Evolutionary conservation across 2,888 invertebrate species (phyloP).

Genomic region (Clostera curtula): DNA sequence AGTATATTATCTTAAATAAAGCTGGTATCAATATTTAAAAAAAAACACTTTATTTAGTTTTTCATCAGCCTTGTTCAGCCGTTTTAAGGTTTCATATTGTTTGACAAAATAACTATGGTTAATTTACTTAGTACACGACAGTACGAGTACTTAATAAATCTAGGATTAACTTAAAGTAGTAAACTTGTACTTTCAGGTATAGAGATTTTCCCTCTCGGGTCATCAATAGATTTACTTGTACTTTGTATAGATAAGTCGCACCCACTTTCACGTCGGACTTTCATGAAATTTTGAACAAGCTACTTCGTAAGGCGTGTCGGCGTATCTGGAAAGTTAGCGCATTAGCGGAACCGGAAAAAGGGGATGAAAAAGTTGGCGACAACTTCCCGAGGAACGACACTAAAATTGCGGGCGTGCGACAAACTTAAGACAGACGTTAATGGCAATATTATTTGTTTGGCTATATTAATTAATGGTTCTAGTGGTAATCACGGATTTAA

Average conservation of each 20-base stretch:
- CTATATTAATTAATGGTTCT: conserved; percentile 7
- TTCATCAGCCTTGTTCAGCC: too few species aligned
- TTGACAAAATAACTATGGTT: too few species aligned
- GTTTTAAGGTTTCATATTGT: too few species aligned
- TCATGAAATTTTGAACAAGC: conserved; percentile 38
- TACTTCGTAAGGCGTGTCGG: conserved; percentile 27
- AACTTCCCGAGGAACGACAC: conserved; percentile 32
- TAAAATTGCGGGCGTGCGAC: conserved; percentile 29
- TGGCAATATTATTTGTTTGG: conserved; percentile 21
- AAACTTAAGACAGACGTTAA: conserved; percentile 27
- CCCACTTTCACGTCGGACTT: conserved; percentile 27
- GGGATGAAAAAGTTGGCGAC: conserved; percentile 51
- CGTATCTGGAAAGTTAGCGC: conserved; percentile 46
- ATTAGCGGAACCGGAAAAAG: conserved; percentile 54
- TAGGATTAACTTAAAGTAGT: too few species aligned
- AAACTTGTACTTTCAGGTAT: not conserved
- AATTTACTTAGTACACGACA: too few species aligned
- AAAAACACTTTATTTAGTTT: too few species aligned
- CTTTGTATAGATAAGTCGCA: conserved; percentile 17
- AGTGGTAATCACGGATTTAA: not conserved
- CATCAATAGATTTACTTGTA: conserved; percentile 9
- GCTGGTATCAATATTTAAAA: too few species aligned
- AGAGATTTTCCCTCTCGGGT: conserved; percentile 8
- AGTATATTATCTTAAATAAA: too few species aligned
- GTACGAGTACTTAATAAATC: too few species aligned